Conservation (phyloP, 1,140 invertebrate species). For the Drosophila repleta region DNA sequence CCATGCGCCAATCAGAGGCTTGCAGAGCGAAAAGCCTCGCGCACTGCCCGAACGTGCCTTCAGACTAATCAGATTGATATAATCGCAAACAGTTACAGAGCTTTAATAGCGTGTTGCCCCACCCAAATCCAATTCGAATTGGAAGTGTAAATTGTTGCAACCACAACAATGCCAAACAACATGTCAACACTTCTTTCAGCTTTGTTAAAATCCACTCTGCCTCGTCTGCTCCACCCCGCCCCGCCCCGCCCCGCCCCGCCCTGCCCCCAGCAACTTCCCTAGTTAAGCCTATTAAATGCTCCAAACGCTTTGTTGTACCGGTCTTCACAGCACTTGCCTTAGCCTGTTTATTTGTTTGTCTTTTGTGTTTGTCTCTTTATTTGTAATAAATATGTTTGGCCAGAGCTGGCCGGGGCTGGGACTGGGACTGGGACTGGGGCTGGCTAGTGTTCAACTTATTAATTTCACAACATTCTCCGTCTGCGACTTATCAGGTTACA, state of each 20-base stretch:
- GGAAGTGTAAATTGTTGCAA: constrained; percentile 52
- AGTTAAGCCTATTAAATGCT: constrained; percentile 81
- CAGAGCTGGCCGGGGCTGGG: neutral
- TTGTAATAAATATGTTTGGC: constrained; percentile 78
- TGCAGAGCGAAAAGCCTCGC: constrained; percentile 22
- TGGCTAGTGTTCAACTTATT: constrained; percentile 54
- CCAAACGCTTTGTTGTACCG: constrained; percentile 76
- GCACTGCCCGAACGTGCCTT: constrained; percentile 26
- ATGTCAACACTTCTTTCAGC: constrained; percentile 64
- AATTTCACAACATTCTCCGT: constrained; percentile 75
- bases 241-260: neutral
- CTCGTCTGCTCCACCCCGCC: neutral
- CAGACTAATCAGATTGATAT: constrained; percentile 45
- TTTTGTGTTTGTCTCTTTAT: constrained; percentile 81
- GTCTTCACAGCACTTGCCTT: constrained; percentile 47
- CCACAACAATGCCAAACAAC: constrained; percentile 38
- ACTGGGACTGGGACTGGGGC: neutral
- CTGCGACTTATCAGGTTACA: constrained; percentile 72
- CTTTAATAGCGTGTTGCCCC: constrained; percentile 8
- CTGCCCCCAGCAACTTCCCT: constrained; percentile 24
- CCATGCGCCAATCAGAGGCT: constrained; percentile 46
- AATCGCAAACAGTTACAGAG: constrained; percentile 26
- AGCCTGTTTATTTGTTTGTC: constrained; percentile 73
- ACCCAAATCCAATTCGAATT: constrained; percentile 54
- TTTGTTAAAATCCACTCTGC: too few species aligned